phyloP scores from a whole-genome alignment of 2,113 vertebrate species.

The Mesitornis unicolor region DNA sequence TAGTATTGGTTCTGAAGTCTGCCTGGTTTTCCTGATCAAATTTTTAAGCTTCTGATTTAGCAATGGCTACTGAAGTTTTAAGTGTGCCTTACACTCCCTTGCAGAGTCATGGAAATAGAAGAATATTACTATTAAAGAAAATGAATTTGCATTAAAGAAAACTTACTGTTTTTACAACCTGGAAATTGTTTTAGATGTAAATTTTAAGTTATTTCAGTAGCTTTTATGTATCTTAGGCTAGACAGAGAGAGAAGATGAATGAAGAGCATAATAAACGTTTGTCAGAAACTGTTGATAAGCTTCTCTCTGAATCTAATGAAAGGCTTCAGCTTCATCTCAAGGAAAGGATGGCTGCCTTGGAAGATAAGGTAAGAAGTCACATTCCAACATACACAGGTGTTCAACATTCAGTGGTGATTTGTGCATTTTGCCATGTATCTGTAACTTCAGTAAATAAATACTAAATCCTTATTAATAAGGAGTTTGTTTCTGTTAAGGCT shows the following conservation, averaged over 20 bases:
- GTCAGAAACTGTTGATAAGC: slow-evolving; percentile 95
- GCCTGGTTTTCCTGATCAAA: not conserved
- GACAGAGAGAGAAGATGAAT: slow-evolving; percentile 98
- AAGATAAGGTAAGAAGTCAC: slow-evolving; percentile 86
- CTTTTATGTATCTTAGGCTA: slow-evolving; percentile 74
- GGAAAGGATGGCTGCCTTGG: slow-evolving; percentile 95
- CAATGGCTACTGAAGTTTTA: not conserved
- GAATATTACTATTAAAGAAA: not conserved
- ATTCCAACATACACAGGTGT: not conserved
- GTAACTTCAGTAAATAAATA: not conserved
- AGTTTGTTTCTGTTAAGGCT: not conserved
- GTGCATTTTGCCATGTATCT: not conserved
- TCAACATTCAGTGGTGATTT: not conserved
- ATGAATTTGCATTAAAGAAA: not conserved
- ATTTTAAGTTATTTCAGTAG: not conserved
- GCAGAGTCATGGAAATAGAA: not conserved
- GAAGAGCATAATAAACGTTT: slow-evolving; percentile 97
- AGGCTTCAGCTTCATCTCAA: slow-evolving; percentile 96
- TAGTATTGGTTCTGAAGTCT: not conserved
- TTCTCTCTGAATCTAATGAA: slow-evolving; percentile 96
- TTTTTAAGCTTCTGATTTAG: not conserved
- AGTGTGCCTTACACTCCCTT: not conserved
- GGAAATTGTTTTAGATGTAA: not conserved
- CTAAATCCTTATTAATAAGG: not conserved
- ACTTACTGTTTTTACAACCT: not conserved